Evolutionary conservation across 2,888 invertebrate species (phyloP).

Genomic region (Lampropteryx suffumata): DNA sequence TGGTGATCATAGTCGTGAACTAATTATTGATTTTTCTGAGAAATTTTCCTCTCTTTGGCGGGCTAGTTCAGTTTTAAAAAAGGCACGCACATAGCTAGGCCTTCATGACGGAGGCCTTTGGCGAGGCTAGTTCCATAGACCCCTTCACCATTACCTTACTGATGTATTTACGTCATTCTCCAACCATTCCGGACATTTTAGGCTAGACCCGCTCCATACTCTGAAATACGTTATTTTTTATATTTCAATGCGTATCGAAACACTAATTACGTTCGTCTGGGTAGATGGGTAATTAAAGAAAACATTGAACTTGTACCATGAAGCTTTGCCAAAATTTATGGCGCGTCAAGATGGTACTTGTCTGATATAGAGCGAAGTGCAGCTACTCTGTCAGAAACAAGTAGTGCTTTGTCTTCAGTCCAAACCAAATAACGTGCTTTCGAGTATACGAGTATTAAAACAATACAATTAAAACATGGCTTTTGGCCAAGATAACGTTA

Average conservation of each 20-base stretch:
- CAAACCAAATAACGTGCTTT: conserved; percentile 13
- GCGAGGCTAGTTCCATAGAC: no score
- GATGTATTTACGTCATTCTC: no score
- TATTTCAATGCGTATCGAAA: conserved; percentile 15
- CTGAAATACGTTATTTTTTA: conserved; percentile 9
- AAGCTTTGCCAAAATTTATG: conserved; percentile 47
- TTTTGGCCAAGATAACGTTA: conserved; percentile 9
- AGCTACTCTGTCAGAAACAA: background rate
- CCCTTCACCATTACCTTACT: no score
- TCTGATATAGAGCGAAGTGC: background rate
- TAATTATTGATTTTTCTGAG: no score
- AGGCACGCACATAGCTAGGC: no score
- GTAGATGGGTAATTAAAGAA: conserved; percentile 55
- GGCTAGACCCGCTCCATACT: background rate
- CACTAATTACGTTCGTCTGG: conserved; percentile 55
- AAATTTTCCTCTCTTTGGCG: no score
- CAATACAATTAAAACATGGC: conserved; percentile 15
- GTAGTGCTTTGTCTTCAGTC: conserved; percentile 10
- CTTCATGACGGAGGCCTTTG: no score
- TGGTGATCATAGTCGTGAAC: no score
- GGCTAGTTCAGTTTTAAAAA: no score
- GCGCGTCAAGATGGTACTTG: conserved; percentile 24
- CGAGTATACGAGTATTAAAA: background rate
- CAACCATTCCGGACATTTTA: no score
- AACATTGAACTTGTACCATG: conserved; percentile 72